phyloP scores from a whole-genome alignment of 1,140 invertebrate species.

The Microvelia longipes region DNA sequence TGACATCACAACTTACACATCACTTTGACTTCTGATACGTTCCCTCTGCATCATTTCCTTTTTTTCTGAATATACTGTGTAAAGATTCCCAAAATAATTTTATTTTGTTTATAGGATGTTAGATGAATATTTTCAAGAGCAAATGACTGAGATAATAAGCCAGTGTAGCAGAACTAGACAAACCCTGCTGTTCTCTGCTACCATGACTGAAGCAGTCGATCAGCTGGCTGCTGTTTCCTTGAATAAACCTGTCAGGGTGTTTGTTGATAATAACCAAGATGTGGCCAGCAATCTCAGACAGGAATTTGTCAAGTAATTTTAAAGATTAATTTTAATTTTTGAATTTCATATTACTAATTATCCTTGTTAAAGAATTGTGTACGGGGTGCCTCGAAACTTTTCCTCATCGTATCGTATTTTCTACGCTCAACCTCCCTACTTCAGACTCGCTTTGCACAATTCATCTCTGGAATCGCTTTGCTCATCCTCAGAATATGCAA shows the following conservation, averaged over 20 bases:
- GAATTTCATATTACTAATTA: slow-evolving; percentile 3
- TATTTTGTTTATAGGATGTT: slow-evolving; percentile 57
- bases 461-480: too few relatives aligned
- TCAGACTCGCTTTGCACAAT: too few relatives aligned
- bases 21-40: too few relatives aligned
- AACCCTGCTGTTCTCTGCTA: slow-evolving; percentile 95
- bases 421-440: too few relatives aligned
- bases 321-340: slow-evolving; percentile 2
- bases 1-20: too few relatives aligned
- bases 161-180: slow-evolving; percentile 86
- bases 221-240: slow-evolving; percentile 84
- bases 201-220: slow-evolving; percentile 93
- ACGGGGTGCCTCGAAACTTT: too few relatives aligned
- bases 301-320: slow-evolving; percentile 71
- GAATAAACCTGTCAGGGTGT: slow-evolving; percentile 79
- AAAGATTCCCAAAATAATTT: not conserved
- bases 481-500: too few relatives aligned
- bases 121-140: slow-evolving; percentile 94
- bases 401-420: too few relatives aligned
- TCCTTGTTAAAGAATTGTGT: too few relatives aligned
- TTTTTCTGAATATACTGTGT: too few relatives aligned
- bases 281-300: slow-evolving; percentile 89
- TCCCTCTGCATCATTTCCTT: too few relatives aligned
- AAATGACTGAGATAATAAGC: slow-evolving; percentile 91
- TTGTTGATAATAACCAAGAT: slow-evolving; percentile 89